Base-by-base conservation (phyloP, 2,888 invertebrate genomes). In the Metellina segmentata region DNA sequence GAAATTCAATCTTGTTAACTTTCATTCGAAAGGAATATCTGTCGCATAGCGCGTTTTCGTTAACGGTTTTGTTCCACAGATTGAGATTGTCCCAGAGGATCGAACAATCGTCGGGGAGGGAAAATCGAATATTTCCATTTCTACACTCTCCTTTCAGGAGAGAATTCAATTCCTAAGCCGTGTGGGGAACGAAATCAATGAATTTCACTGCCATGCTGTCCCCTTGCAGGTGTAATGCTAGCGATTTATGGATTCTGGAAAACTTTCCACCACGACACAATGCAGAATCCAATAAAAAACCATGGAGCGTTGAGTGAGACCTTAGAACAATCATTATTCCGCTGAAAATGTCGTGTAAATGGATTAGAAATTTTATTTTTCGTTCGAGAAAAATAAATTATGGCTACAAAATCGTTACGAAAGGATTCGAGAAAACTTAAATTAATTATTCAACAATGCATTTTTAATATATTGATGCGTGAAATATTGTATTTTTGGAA, bases 161-260 rank as follows among this genome's bases (percentile, higher is more conserved):
- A 13, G 48, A 85, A 85, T 85, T 74, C 74, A 48, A 74, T 74
- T 61, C 74, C 61, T 75, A 7, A 61, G 48, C 85, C 8, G 20
- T 11, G 13, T 8, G 75, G 75, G 53, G 74, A 61, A 74, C 85
- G 61, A 61, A 85, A 85, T 85, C 85, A 75, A 85, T 85, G 74
- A 53, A 74, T 85, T 53, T 34, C 11, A 16, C 34, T 11, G 34
- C 53, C n/a, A 61, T 20, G 49, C n/a, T 9, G 52, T n/a, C 53
- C 34, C 48, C 34, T 72, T 19, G 11, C 78, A 16, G 49, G 19
- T 78, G 52, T 52, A 78, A 75, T 11, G 34, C 8, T 6, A 8
- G 74, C n/a, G 61, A 53, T 85, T 85, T 72, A 85, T 75, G n/a
- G 82, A 82, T 75, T 74, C 53, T 13, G 51, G 52, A 52, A 74